Conservation (phyloP, 2,888 invertebrate species). For the Anticlea derivata region DNA sequence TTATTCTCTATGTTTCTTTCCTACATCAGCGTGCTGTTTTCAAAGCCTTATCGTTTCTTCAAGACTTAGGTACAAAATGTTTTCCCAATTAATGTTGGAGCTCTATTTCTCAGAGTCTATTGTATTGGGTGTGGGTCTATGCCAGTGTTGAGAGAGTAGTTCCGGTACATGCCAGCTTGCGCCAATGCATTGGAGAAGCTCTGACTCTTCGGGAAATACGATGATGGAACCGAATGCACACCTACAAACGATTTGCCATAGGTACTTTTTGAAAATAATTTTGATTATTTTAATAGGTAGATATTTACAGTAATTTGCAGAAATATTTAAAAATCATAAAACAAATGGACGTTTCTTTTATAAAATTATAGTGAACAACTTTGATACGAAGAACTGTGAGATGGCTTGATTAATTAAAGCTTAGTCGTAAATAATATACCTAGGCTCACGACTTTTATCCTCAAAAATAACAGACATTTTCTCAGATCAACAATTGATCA, state of each 20-base stretch:
- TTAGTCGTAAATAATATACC: no score
- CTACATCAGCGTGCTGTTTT: neutral
- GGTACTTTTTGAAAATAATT: constrained; percentile 4
- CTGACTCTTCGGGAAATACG: constrained; percentile 88
- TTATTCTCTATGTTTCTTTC: neutral
- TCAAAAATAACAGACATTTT: no score
- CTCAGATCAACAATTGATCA: no score
- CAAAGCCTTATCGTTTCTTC: neutral
- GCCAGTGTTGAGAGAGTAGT: constrained; percentile 91
- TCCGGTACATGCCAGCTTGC: constrained; percentile 91
- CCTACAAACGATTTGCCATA: constrained; percentile 53
- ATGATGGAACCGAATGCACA: constrained; percentile 87
- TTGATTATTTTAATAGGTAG: no score
- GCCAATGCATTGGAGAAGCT: constrained; percentile 87
- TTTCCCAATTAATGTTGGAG: neutral
- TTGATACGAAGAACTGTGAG: no score
- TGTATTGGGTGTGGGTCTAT: constrained; percentile 44
- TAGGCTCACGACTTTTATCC: no score
- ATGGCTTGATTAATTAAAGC: no score
- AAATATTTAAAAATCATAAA: no score
- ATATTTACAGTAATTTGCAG: no score
- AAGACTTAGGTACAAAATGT: neutral
- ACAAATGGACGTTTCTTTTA: no score
- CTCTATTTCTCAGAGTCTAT: neutral
- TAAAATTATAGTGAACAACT: no score